phyloP scores from a whole-genome alignment of 2,888 invertebrate species.

The Dasypogon diadema region DNA sequence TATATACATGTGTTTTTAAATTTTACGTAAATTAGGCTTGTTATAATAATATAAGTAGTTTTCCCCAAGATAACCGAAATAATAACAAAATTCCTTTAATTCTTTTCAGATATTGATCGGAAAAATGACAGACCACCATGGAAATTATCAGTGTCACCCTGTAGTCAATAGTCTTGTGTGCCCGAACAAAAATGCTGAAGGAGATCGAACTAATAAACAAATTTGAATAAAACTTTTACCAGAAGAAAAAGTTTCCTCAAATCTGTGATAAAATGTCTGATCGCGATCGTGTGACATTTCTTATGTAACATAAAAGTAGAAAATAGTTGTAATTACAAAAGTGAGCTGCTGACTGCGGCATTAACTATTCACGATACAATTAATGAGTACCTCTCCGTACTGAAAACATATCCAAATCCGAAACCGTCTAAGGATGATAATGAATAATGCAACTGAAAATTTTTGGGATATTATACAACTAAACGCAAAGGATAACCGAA shows the following conservation, averaged over 20 bases:
- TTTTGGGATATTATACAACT: slow-evolving; percentile 59
- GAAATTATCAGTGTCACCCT: background rate
- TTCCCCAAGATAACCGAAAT: too few relatives aligned
- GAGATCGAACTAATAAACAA: slow-evolving; percentile 16
- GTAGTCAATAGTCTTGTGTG: slow-evolving; percentile 11
- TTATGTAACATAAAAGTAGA: slow-evolving; percentile 12
- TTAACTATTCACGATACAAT: slow-evolving; percentile 1
- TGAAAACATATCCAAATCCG: slow-evolving; percentile 42
- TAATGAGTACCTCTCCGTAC: slow-evolving; percentile 11
- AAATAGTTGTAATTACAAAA: background rate
- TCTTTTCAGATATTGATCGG: too few relatives aligned
- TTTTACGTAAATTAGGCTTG: too few relatives aligned
- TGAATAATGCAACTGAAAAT: slow-evolving; percentile 64
- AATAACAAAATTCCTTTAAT: too few relatives aligned
- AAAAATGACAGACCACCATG: slow-evolving; percentile 12
- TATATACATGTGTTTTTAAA: too few relatives aligned
- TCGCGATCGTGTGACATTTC: slow-evolving; percentile 42
- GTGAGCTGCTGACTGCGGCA: background rate
- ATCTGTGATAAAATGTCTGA: slow-evolving; percentile 49
- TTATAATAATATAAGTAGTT: too few relatives aligned
- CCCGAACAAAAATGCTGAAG: background rate
- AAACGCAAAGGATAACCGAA: slow-evolving; percentile 56
- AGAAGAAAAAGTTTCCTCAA: slow-evolving; percentile 9
- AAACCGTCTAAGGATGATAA: slow-evolving; percentile 58
- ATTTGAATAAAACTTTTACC: background rate